Evolutionary conservation across 2,113 vertebrate genomes (phyloP), one percentile per base, ranked within the genome.

Genomic region (Psittacula cyanocephala): DNA sequence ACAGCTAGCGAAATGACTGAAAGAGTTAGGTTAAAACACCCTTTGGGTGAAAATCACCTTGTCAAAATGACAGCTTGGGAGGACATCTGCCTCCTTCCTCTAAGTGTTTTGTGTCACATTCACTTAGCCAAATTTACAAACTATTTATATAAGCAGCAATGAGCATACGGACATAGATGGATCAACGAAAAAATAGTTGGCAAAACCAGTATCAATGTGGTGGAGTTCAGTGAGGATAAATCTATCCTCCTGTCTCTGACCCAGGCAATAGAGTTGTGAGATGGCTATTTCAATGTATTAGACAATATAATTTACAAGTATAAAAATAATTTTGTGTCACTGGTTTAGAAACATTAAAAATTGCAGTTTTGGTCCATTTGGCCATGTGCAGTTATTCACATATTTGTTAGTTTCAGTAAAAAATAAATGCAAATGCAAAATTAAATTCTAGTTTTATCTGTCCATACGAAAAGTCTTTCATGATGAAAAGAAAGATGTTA

Each of bases 21-120:
- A 83, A 70, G 53, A 63, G 46, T 62, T 82, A 86, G 60, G 84
- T 92, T 96, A 86, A 92, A 94, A 95, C 5, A 72, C 67, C 91
- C 93, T 96, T 88, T 74, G 93, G 94, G 93, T 96, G 85, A 95
- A 95, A 96, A 97, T 94, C 93, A 97, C 97, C 95, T 96, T 95
- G 91, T 96, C 93, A 95, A 88, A 96, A 86, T 94, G 96, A 97
- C 96, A 97, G 97, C 96, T 95, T 94, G 90, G 81, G 91, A 96
- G 57, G 92, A 97, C 97, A 96, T 96, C 94, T 96, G 94, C 68
- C 78, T 95, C 88, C 37, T 93, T 89, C 53, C 93, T 95, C 80
- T 17, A n/a, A 96, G 95, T 81, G 91, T 90, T 93, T 49, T 81
- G 80, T 91, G 93, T 97, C 96, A 96, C 92, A 89, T 96, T 87